Evolutionary conservation across 2,113 vertebrate genomes (phyloP).

Genomic region (Stomatorhinus ivindoensis): DNA sequence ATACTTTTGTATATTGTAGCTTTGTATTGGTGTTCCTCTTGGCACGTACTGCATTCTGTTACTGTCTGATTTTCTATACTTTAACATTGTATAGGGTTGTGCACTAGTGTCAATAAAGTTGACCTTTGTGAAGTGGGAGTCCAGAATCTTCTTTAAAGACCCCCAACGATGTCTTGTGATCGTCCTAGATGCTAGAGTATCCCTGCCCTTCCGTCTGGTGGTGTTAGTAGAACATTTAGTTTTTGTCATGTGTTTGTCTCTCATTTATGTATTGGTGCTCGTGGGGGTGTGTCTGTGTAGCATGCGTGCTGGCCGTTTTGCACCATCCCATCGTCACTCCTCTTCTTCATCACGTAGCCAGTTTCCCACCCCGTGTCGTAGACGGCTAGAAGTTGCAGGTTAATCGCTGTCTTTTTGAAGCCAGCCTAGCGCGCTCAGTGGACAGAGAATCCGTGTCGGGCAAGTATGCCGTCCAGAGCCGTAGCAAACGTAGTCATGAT

Average conservation of each 20-base stretch:
- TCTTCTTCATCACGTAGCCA: not conserved
- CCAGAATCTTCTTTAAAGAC: conserved; percentile 63
- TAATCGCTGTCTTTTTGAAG: conserved; percentile 20
- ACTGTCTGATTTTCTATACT: conserved; percentile 39
- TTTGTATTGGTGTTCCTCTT: conserved; percentile 43
- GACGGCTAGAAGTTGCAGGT: conserved; percentile 1
- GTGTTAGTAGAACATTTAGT: conserved; percentile 5
- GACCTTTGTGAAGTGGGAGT: conserved; percentile 69
- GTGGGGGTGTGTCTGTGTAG: not conserved
- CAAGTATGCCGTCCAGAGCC: conserved; percentile 50
- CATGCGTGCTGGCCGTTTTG: not conserved
- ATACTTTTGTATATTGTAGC: conserved; percentile 52
- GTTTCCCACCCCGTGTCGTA: not conserved
- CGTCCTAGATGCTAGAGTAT: conserved; percentile 13
- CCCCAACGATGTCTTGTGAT: conserved; percentile 13
- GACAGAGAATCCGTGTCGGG: conserved; percentile 50
- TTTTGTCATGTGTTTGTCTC: not conserved
- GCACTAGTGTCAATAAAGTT: conserved; percentile 87
- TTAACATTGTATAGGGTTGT: conserved; percentile 72
- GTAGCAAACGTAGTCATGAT: conserved; percentile 36
- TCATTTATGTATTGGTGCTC: not conserved
- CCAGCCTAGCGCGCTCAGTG: conserved; percentile 30
- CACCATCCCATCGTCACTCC: not conserved
- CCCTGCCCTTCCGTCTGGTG: conserved; percentile 3
- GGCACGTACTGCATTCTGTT: conserved; percentile 42